Evolutionary conservation across 2,888 invertebrate genomes (phyloP), one percentile per base, ranked within the genome.

Genomic region (Omphaloscelis lunosa): DNA sequence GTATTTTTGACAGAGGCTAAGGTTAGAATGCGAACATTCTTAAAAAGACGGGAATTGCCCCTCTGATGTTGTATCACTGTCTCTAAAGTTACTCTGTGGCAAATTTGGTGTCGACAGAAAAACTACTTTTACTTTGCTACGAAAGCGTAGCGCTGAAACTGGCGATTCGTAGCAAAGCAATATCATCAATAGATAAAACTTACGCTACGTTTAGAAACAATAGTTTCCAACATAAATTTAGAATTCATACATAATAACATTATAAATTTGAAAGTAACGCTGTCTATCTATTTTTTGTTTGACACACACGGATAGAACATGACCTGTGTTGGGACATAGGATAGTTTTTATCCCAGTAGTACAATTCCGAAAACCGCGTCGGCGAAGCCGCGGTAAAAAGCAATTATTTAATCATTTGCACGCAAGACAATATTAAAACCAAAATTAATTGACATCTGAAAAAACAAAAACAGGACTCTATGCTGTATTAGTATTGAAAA

Each of bases 71-170:
- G 27, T 41, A 20, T 15, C 11, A 23, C 27, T 59, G 41, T 53
- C n/a, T 73, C 29, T 23, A 39, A 17, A 27, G 15, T 27, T 20
- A 39, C 23, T 15, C 23, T 29, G 41, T 56, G 12, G n/a, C 29
- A 73, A 73, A 8, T 51, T 53, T 51, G 1, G 39, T 61, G 15
- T 11, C 9, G 2, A 6, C 3, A 2, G 15, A 45, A 27, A 59
- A 56, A 56, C 5, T 29, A 0, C n/a, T 1, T 20, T 59, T 65
- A 41, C 23, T 72, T 39, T 0, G 74, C 75, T 58, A 79, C 79
- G 53, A 56, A 63, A 68, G 27, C 79, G 79, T 79, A 79, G 68
- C 23, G 17, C 34, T 67, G 4, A 20, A 27, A 34, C 15, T 11
- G 15, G 7, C 1, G 8, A n/a, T 53, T 65, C n/a, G 74, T 77